Evolutionary conservation across 2,797 vertebrate genomes (phyloP).

Genomic region (Rousettus madagascariensis): DNA sequence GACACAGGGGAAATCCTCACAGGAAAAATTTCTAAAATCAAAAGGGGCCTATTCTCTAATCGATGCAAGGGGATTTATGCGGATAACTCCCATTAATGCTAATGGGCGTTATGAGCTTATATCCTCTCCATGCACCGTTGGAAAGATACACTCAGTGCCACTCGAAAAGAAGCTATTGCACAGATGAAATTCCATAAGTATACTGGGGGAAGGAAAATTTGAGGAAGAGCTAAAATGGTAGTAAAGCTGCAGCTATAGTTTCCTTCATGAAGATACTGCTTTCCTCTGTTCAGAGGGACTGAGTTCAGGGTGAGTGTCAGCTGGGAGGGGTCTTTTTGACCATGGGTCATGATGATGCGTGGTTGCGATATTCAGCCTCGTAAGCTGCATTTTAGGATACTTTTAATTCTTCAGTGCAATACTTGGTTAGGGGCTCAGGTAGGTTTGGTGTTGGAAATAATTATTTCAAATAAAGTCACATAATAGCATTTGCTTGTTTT

Average conservation of each 20-base stretch:
- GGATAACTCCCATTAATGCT: conserved; percentile 75
- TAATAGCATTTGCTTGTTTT: neutral
- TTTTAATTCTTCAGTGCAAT: neutral
- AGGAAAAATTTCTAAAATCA: conserved; percentile 83
- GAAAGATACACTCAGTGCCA: conserved; percentile 57
- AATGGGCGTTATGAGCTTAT: conserved; percentile 67
- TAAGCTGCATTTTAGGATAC: neutral
- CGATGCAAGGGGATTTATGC: conserved; percentile 77
- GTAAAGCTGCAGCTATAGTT: neutral
- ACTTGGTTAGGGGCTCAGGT: neutral
- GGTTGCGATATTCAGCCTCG: neutral
- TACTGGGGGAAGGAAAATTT: conserved; percentile 2
- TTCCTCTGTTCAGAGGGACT: neutral
- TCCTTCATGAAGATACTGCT: neutral
- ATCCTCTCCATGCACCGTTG: conserved; percentile 59
- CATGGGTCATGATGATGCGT: neutral
- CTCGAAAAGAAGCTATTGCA: conserved; percentile 18
- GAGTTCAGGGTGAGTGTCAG: neutral
- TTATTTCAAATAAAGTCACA: neutral
- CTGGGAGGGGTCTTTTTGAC: neutral
- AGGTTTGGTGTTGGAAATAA: neutral
- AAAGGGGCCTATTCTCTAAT: conserved; percentile 78
- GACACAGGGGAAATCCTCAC: conserved; percentile 84
- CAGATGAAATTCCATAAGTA: conserved; percentile 25
- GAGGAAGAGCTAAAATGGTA: neutral